Percentiles rank a stretch among this genome's conserved stretches.
Conservation (phyloP, 1,140 invertebrate genomes). For the Eumaeus atala region DNA sequence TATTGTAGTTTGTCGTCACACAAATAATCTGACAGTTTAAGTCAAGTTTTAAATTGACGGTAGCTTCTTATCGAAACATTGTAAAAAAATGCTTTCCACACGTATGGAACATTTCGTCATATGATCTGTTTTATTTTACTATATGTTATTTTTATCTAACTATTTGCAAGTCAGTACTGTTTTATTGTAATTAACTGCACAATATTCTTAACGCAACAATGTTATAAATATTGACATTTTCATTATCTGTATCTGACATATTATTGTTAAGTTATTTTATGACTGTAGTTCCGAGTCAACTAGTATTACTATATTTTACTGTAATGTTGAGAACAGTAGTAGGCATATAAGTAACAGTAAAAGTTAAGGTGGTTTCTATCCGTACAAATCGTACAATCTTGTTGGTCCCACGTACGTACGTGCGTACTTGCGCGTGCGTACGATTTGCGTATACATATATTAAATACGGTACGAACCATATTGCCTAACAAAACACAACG, state of each 20-base stretch:
- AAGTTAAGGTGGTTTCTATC: background rate
- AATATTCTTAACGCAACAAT: constrained; percentile 8
- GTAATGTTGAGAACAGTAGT: constrained; percentile 1
- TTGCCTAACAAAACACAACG: constrained; percentile 5
- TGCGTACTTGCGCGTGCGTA: too few relatives aligned
- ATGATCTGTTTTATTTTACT: constrained; percentile 4
- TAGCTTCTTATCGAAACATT: too few relatives aligned
- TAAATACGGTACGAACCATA: background rate
- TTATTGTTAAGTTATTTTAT: background rate
- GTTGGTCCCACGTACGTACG: too few relatives aligned
- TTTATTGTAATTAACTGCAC: constrained; percentile 7
- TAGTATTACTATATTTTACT: constrained; percentile 9
- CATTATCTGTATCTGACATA: background rate
- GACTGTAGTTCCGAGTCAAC: constrained; percentile 3
- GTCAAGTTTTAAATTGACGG: too few relatives aligned
- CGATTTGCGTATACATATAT: too few relatives aligned
- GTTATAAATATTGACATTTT: background rate
- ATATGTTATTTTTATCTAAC: background rate
- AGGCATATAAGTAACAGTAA: constrained; percentile 1
- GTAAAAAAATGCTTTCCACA: too few relatives aligned
- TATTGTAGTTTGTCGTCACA: too few relatives aligned
- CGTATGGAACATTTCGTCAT: too few relatives aligned
- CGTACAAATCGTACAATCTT: constrained; percentile 4
- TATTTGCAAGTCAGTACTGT: background rate
- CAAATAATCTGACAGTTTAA: too few relatives aligned